These are phyloP conservation scores for Botrylloides violaceus DNA, from an alignment of 23 tunicate genomes.

Conservation along the genomic window DNA sequence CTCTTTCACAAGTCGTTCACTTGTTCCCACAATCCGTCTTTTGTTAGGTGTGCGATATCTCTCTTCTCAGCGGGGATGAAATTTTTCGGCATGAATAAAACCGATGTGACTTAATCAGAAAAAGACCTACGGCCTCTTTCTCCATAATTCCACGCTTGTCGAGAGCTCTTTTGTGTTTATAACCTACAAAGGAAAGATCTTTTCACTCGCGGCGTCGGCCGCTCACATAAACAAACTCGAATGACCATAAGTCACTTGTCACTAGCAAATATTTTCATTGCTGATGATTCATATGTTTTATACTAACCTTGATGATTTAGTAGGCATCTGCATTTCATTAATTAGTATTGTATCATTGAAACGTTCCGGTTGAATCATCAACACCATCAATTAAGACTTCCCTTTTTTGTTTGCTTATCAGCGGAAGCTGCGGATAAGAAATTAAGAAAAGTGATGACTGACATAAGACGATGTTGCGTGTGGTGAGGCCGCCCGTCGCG, in stretches of 20 bases:
- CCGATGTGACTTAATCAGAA: not conserved
- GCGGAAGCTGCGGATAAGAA: not conserved
- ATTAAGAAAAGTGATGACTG: not conserved
- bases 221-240: not conserved
- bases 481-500: no score
- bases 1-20: no score
- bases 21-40: not conserved
- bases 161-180: conserved; percentile 2
- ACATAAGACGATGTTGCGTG: no score
- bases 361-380: not conserved
- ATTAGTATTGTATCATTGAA: not conserved
- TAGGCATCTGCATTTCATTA: not conserved
- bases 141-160: not conserved
- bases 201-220: not conserved
- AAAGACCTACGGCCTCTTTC: not conserved
- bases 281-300: not conserved
- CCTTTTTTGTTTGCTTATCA: not conserved
- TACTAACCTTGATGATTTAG: not conserved
- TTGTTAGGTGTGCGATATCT: not conserved
- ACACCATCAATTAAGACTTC: not conserved
- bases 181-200: not conserved
- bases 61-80: not conserved
- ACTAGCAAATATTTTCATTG: not conserved
- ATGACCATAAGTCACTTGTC: not conserved
- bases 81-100: not conserved